Percentiles rank a stretch among this genome's conserved stretches.
phyloP scores from a whole-genome alignment of 2,797 vertebrate species.

The Chiloscyllium punctatum region DNA sequence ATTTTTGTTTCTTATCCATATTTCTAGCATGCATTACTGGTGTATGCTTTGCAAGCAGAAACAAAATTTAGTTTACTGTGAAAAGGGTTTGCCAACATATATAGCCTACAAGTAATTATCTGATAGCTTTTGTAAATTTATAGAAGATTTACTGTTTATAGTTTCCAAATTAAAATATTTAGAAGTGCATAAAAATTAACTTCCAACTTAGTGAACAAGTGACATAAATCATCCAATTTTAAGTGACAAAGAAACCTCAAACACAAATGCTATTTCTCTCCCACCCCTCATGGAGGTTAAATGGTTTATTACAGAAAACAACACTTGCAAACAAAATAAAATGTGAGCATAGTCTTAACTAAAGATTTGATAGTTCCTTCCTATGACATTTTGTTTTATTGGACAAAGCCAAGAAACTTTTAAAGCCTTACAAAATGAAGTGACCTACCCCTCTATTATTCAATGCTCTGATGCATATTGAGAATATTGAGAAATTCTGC shows the following conservation, averaged over 20 bases:
- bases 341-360: not conserved
- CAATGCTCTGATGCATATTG: not conserved
- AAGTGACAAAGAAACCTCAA: not conserved
- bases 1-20: not conserved
- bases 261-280: not conserved
- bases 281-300: too few species aligned
- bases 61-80: not conserved
- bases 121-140: not conserved
- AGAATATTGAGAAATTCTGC: not conserved
- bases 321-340: not conserved
- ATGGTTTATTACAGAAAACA: not conserved
- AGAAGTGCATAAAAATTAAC: not conserved
- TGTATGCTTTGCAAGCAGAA: not conserved
- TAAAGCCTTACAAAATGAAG: not conserved
- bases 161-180: not conserved
- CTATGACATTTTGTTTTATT: not conserved
- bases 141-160: not conserved
- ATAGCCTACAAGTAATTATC: too few species aligned
- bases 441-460: not conserved
- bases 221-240: not conserved
- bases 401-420: not conserved
- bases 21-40: not conserved
- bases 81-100: not conserved
- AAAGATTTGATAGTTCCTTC: not conserved
- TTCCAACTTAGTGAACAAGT: not conserved